These are phyloP conservation scores for Chlorops oryzae DNA, from an alignment of 1,140 invertebrate species.

Conservation along the genomic window DNA sequence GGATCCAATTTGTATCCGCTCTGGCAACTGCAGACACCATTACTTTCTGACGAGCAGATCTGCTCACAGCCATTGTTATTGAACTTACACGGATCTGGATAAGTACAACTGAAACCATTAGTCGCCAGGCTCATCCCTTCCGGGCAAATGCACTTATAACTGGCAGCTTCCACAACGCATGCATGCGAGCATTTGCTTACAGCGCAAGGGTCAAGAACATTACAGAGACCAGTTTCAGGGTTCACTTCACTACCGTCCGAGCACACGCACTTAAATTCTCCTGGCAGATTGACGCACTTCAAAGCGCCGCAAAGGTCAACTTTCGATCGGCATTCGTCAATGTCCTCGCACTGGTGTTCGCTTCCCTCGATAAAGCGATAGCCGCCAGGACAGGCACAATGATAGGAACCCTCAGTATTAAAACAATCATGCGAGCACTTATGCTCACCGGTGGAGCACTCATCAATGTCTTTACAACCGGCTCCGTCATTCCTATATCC, in stretches of 20 bases:
- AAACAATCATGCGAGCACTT: constrained; percentile 72
- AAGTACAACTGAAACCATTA: constrained; percentile 49
- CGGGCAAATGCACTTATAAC: constrained; percentile 50
- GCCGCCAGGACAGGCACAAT: constrained; percentile 73
- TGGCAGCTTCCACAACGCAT: constrained; percentile 42
- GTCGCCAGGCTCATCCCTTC: constrained; percentile 48
- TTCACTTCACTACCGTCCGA: constrained; percentile 51
- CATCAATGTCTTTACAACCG: constrained; percentile 59
- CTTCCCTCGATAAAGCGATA: constrained; percentile 55
- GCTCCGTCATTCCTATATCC: constrained; percentile 45
- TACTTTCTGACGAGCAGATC: constrained; percentile 39
- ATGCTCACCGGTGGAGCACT: constrained; percentile 69
- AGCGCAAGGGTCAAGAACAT: constrained; percentile 57
- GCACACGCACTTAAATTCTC: constrained; percentile 75
- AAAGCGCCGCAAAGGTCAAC: constrained; percentile 61
- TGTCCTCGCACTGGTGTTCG: constrained; percentile 50
- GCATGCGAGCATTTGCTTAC: constrained; percentile 45
- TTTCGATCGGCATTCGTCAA: constrained; percentile 62
- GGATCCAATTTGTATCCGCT: constrained; percentile 47
- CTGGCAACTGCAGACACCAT: constrained; percentile 51
- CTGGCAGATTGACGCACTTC: constrained; percentile 73
- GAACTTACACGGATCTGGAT: constrained; percentile 56
- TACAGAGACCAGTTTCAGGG: constrained; percentile 1
- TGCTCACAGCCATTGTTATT: constrained; percentile 54
- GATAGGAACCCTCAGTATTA: constrained; percentile 77